phyloP scores from a whole-genome alignment of 2,797 vertebrate species.

The Pangasius djambal region DNA sequence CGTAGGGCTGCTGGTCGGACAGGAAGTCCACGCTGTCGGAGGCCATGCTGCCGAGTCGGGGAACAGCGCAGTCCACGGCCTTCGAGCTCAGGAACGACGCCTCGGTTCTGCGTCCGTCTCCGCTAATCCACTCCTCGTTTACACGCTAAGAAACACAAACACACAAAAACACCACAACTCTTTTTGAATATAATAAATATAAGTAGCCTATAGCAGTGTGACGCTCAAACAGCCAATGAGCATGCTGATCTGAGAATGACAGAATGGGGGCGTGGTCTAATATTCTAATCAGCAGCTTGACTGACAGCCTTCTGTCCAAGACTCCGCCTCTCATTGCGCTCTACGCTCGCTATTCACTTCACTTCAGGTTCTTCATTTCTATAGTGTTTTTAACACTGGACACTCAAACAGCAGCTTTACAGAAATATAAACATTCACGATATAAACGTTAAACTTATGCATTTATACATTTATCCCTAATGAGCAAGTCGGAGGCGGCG shows the following conservation, averaged over 20 bases:
- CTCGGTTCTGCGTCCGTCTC: conserved; percentile 70
- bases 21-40: conserved; percentile 71
- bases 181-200: neutral
- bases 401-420: too few relatives aligned
- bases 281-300: neutral
- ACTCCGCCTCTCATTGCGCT: neutral
- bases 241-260: neutral
- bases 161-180: neutral
- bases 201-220: neutral
- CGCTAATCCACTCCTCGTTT: conserved; percentile 72
- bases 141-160: conserved; percentile 62
- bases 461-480: too few relatives aligned
- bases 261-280: neutral
- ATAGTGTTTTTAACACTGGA: too few relatives aligned
- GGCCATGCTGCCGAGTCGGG: conserved; percentile 69
- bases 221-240: too few relatives aligned
- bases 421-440: too few relatives aligned
- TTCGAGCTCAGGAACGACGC: conserved; percentile 81
- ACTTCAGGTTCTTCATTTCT: too few relatives aligned
- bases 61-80: conserved; percentile 77
- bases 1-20: conserved; percentile 75
- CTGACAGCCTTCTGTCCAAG: neutral
- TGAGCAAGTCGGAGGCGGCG: too few relatives aligned
- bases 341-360: too few relatives aligned
- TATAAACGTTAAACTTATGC: too few relatives aligned